Evolutionary conservation across 2,888 invertebrate genomes (phyloP).

Genomic region (Luffia ferchaultella): DNA sequence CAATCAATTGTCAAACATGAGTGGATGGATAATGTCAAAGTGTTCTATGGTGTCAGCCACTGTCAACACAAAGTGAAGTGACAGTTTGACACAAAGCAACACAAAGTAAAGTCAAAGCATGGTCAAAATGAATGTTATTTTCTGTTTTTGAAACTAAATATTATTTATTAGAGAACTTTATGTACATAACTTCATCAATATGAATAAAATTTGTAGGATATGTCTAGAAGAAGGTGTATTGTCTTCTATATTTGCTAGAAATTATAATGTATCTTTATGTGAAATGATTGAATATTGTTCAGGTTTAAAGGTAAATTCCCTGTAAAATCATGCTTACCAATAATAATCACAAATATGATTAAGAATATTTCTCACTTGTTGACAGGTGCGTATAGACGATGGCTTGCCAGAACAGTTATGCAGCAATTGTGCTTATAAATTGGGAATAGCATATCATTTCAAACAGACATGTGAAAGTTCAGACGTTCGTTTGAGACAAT

Average conservation of each 20-base stretch:
- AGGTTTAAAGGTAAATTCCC: constrained; percentile 52
- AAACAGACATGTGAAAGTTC: constrained; percentile 70
- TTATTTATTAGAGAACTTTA: no score
- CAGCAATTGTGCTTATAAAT: constrained; percentile 68
- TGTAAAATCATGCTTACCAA: no score
- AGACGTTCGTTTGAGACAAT: constrained; percentile 63
- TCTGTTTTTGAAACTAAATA: no score
- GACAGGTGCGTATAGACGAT: constrained; percentile 58
- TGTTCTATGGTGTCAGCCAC: no score
- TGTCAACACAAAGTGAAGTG: no score
- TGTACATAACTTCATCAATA: no score
- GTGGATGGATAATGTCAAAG: no score
- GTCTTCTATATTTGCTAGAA: constrained; percentile 68
- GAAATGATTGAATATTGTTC: constrained; percentile 70
- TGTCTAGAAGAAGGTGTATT: constrained; percentile 69
- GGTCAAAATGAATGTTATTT: no score
- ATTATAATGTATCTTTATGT: constrained; percentile 64
- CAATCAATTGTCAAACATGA: no score
- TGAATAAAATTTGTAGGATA: constrained; percentile 67
- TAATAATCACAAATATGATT: no score
- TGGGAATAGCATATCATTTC: constrained; percentile 70
- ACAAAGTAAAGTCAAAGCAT: no score
- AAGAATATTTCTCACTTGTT: neutral
- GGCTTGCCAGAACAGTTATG: constrained; percentile 69
- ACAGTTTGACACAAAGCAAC: no score